Percentiles rank a stretch among this genome's conserved stretches.
phyloP scores from a whole-genome alignment of 1,140 invertebrate species.

The Pectinophora gossypiella region DNA sequence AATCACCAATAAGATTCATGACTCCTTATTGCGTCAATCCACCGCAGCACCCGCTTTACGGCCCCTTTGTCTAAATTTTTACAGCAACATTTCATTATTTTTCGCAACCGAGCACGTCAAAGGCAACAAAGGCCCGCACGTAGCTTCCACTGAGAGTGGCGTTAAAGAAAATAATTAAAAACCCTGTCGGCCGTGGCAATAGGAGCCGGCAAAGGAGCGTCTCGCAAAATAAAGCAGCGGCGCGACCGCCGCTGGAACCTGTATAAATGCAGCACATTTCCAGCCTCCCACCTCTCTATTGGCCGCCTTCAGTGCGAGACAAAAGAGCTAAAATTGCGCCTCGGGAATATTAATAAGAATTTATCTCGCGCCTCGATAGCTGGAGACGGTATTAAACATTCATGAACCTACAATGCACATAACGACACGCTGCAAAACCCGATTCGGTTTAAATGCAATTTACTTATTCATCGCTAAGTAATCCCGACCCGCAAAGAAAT shows the following conservation, averaged over 20 bases:
- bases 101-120: neutral
- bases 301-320: constrained; percentile 50
- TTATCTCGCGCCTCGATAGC: constrained; percentile 35
- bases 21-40: constrained; percentile 24
- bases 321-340: constrained; percentile 60
- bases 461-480: constrained; percentile 42
- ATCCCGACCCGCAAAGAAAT: constrained; percentile 31
- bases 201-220: constrained; percentile 58
- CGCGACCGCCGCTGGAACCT: constrained; percentile 46
- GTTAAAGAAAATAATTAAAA: constrained; percentile 74
- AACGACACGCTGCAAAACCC: constrained; percentile 20
- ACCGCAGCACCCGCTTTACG: neutral
- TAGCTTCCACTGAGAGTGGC: constrained; percentile 52
- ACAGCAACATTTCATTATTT: constrained; percentile 4
- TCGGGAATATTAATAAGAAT: constrained; percentile 62
- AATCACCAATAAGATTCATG: constrained; percentile 58
- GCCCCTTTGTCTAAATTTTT: constrained; percentile 7
- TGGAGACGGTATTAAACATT: constrained; percentile 24
- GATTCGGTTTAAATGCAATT: constrained; percentile 31
- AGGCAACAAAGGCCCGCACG: constrained; percentile 31
- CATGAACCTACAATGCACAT: constrained; percentile 23
- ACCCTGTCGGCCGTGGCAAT: constrained; percentile 69
- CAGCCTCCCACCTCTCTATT: constrained; percentile 64
- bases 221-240: constrained; percentile 58
- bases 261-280: constrained; percentile 67